Evolutionary conservation across 2,113 vertebrate species (phyloP), one percentile per base, ranked within the genome.

Genomic region (Esox niger): DNA sequence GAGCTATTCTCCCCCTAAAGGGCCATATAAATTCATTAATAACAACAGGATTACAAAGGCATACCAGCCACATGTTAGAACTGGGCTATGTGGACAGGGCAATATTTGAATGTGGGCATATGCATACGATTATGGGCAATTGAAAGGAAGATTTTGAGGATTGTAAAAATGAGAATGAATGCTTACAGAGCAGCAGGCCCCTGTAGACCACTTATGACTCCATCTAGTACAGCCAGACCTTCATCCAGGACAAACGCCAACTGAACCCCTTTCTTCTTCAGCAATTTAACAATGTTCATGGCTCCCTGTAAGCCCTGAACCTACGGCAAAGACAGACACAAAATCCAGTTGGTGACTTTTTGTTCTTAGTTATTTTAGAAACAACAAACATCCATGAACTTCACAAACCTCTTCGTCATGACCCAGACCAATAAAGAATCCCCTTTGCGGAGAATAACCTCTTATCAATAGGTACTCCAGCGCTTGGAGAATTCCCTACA

Each of bases 371-470:
- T n/a, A 15, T 43, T 43, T 17, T 15, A 15, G 38, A 43, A 43
- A 43, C 17, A 43, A 43, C 13, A 43, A 4, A 43, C 38, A 10
- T 17, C 38, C 17, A 43, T 15, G 3, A 43, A 43, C 15, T 43
- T 43, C 38, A 43, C 35, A 62, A 86, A 97, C 97, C 93, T 98
- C 97, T 81, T 98, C 96, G 78, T 97, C 94, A 1, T 98, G 97
- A 69, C 96, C 97, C 60, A 97, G 80, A 21, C 92, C 92, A 0
- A 98, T 79, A 63, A 93, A 98, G 89, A 98, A 98, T 15, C 94
- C 92, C 67, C 94, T 90, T 47, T 13, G 87, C 66, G 95, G 96
- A 54, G 64, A 59, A 74, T 96, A 95, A 30, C 91, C 93, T 82
- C 90, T 92, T 65, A 86, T 84, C 62, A 98, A 81, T 71, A 98